Evolutionary conservation across 2,797 vertebrate genomes (phyloP).

Genomic region (Pseudochirops corinnae): DNA sequence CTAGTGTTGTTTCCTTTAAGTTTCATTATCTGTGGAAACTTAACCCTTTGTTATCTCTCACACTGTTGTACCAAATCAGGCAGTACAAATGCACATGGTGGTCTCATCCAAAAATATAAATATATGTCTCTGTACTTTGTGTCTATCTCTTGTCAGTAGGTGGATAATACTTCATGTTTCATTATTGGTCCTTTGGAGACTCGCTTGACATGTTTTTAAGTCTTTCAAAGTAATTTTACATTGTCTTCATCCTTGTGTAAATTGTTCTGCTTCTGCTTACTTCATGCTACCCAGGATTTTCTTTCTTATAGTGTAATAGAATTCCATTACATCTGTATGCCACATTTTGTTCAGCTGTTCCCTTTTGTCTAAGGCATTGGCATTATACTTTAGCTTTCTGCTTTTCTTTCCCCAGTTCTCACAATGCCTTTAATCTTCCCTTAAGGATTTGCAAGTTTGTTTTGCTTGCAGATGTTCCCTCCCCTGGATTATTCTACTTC

Average conservation of each 20-base stretch:
- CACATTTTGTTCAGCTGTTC: background rate
- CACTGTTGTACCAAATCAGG: background rate
- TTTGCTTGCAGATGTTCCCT: background rate
- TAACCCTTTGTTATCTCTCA: no score
- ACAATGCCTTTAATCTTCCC: background rate
- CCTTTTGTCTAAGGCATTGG: background rate
- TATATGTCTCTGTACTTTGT: background rate
- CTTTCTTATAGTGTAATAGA: background rate
- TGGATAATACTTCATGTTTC: background rate
- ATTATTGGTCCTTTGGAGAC: background rate
- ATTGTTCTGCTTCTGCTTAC: background rate
- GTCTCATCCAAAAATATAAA: background rate
- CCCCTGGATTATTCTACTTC: background rate
- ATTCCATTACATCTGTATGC: background rate
- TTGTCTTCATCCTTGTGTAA: background rate
- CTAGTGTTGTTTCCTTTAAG: no score
- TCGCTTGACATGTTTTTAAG: background rate
- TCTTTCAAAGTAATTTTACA: background rate
- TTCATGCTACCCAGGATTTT: background rate
- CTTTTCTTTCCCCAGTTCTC: background rate
- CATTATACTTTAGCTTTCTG: background rate
- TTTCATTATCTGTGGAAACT: no score
- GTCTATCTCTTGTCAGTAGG: background rate
- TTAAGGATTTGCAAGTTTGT: background rate
- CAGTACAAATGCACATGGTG: background rate